Conservation (phyloP, 2,888 invertebrate species). For the Heteromyza rotundicornis region DNA sequence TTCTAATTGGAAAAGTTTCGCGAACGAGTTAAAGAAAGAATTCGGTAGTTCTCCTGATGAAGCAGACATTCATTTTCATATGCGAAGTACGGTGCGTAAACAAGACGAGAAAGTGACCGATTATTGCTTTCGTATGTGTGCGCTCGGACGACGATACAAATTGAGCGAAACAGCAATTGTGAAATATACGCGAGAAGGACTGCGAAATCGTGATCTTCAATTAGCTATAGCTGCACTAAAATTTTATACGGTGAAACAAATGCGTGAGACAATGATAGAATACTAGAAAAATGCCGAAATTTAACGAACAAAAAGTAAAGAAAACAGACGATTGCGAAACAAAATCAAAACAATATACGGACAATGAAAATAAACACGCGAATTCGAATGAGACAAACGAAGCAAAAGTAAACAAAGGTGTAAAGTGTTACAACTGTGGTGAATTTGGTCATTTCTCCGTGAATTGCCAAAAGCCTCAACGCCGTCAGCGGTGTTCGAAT, state of each 20-base stretch:
- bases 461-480: background rate
- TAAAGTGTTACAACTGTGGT: background rate
- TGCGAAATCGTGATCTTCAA: background rate
- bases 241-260: background rate
- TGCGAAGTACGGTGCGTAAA: background rate
- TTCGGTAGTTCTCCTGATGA: background rate
- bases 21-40: constrained; percentile 3
- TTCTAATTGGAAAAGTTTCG: constrained; percentile 5
- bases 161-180: background rate
- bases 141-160: background rate
- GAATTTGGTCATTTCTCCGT: background rate
- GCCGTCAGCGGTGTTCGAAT: background rate
- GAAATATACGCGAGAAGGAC: background rate
- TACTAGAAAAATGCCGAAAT: background rate
- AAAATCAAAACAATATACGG: background rate
- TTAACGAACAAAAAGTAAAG: background rate
- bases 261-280: too few relatives aligned
- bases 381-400: too few relatives aligned
- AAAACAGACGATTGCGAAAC: background rate
- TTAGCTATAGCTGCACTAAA: background rate
- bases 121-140: background rate
- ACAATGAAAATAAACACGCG: background rate
- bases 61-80: background rate
- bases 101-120: background rate
- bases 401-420: background rate